A percentile compares a stretch with the other conserved stretches of the same genome.
phyloP scores from a whole-genome alignment of 2,888 invertebrate genomes.

The Proisotoma minuta region DNA sequence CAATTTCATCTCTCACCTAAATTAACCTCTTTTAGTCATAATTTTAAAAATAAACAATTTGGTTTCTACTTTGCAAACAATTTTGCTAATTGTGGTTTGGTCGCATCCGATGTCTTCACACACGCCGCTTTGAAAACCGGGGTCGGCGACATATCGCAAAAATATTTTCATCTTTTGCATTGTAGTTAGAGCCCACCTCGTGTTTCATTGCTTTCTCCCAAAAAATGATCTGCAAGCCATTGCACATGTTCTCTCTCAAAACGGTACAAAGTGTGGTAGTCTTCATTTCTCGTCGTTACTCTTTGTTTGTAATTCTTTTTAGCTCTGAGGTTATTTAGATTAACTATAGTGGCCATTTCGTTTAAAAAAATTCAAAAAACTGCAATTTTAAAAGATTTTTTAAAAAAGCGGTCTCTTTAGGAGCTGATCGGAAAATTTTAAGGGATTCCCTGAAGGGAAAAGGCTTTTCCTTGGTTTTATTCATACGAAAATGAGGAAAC shows the following conservation, averaged over 20 bases:
- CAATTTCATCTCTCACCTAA: neutral
- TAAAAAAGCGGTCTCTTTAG: neutral
- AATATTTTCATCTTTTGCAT: conserved; percentile 10
- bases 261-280: conserved; percentile 8
- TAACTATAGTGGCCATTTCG: neutral
- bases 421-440: neutral
- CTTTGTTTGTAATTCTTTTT: neutral
- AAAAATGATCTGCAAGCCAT: conserved; percentile 15
- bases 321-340: neutral
- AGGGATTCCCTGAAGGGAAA: neutral
- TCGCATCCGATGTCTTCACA: conserved; percentile 4
- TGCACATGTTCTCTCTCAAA: conserved; percentile 6
- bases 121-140: conserved; percentile 4
- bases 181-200: neutral
- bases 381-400: neutral
- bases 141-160: neutral
- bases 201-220: conserved; percentile 5
- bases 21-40: too few species aligned
- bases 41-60: too few species aligned
- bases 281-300: neutral
- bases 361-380: neutral
- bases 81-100: conserved; percentile 11
- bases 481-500: too few species aligned
- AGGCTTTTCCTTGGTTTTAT: neutral
- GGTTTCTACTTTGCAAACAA: neutral